Evolutionary conservation across 2,888 invertebrate genomes (phyloP).

Genomic region (Ferdinandea cuprea): DNA sequence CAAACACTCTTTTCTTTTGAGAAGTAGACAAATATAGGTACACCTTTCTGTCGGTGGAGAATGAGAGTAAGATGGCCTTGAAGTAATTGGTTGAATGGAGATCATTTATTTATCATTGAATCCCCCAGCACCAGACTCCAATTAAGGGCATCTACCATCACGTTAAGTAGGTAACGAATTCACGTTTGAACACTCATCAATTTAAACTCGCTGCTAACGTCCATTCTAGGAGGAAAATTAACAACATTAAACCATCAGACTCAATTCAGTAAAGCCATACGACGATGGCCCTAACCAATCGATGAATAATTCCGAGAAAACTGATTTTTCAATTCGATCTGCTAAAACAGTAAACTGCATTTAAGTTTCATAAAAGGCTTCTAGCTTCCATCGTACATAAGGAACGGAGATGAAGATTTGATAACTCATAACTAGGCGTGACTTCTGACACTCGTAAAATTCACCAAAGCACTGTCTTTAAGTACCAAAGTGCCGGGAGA

Average conservation of each 20-base stretch:
- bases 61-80: neutral
- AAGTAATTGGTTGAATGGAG: too few species aligned
- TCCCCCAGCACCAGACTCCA: too few species aligned
- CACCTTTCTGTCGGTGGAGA: too few species aligned
- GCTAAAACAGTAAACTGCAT: neutral
- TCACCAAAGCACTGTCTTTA: conserved; percentile 38
- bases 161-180: too few species aligned
- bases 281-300: conserved; percentile 29
- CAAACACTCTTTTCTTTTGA: too few species aligned
- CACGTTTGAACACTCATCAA: neutral
- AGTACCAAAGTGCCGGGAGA: conserved; percentile 5
- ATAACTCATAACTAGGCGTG: conserved; percentile 82
- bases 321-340: conserved; percentile 59
- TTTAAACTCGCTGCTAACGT: too few species aligned
- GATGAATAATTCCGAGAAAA: conserved; percentile 55
- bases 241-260: too few species aligned
- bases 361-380: neutral
- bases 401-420: conserved; percentile 78
- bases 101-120: too few species aligned
- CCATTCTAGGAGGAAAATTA: neutral
- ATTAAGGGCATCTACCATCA: conserved; percentile 5
- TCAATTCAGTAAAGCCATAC: neutral
- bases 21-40: too few species aligned
- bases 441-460: conserved; percentile 79
- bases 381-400: neutral